Evolutionary conservation across 2,888 invertebrate genomes (phyloP), one percentile per base, ranked within the genome.

Genomic region (Aphrophora alni): DNA sequence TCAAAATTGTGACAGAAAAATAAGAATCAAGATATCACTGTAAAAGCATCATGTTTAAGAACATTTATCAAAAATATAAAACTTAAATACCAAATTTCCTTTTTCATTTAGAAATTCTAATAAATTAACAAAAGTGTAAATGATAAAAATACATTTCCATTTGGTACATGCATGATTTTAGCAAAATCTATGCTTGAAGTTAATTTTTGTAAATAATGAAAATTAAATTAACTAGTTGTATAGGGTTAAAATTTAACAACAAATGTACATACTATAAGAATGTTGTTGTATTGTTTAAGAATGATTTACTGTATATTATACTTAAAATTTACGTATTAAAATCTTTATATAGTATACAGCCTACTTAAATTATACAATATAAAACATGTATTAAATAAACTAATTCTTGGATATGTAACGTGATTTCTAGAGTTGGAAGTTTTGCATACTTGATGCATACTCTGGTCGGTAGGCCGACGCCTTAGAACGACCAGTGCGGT

Each of bases 391-490:
- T 44, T 44, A 44, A 44, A 44, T 44, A 44, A 44, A 17, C 12
- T 44, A 44, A 14, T 12, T 12, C 44, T 44, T 44, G 2, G 8
- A 44, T 44, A 14, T 14, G 12, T 14, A 10, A 44, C 12, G 17
- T 14, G 44, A 38, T 79, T 79, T 51, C 87, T 89, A 93, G 81
- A 93, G 88, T 86, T 93, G 93, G 86, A 93, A 94, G 87, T 94
- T 93, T 88, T 93, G 93, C 90, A 93, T 91, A 73, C 92, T 91
- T 83, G 92, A 91, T 4, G 92, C 91, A 86, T 93, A 93, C 71
- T 90, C 90, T 5, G 89, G 88, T 82, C 89, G 86, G 84, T 89
- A 90, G n/a, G 90, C 88, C 72, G 91, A 91, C 81, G 92, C 91
- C 87, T 92, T 92, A 24, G 92, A 92, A 71, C 92, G 87, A 0